phyloP scores from a whole-genome alignment of 1,140 invertebrate species.

The Brachionus plicatilis region DNA sequence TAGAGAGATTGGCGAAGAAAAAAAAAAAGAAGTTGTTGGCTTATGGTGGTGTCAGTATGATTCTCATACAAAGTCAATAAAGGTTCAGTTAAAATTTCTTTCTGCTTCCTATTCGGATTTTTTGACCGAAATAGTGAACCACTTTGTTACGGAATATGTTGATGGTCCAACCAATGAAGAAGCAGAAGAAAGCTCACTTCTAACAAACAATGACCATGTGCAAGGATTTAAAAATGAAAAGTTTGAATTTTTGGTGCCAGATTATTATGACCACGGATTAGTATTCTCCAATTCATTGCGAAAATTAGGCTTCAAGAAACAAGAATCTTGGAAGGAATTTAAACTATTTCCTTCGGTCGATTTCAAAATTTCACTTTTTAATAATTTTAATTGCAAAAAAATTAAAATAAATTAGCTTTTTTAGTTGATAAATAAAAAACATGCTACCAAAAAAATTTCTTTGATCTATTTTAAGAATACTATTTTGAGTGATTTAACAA shows the following conservation, averaged over 20 bases:
- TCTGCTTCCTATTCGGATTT: not conserved
- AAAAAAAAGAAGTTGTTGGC: not conserved
- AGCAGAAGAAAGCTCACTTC: not conserved
- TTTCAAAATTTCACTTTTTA: slow-evolving; percentile 15
- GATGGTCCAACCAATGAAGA: not conserved
- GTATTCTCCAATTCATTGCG: not conserved
- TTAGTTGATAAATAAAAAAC: not conserved
- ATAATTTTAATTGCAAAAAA: not conserved
- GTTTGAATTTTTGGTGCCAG: not conserved
- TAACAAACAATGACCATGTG: not conserved
- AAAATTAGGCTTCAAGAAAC: not conserved
- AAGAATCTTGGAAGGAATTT: slow-evolving; percentile 23
- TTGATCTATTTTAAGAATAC: not conserved
- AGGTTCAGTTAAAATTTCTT: not conserved
- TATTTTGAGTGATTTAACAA: not conserved
- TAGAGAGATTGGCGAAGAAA: not conserved
- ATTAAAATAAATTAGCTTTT: not conserved
- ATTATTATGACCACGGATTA: slow-evolving; percentile 28
- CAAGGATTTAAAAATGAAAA: not conserved
- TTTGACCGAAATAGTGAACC: not conserved
- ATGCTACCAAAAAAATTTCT: too few relatives aligned
- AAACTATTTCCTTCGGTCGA: slow-evolving; percentile 26
- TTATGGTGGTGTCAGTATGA: slow-evolving; percentile 16
- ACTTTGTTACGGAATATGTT: not conserved
- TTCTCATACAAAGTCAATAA: not conserved